Base-by-base conservation (phyloP, 2,113 vertebrate species). In the Potamarius usumacintae region DNA sequence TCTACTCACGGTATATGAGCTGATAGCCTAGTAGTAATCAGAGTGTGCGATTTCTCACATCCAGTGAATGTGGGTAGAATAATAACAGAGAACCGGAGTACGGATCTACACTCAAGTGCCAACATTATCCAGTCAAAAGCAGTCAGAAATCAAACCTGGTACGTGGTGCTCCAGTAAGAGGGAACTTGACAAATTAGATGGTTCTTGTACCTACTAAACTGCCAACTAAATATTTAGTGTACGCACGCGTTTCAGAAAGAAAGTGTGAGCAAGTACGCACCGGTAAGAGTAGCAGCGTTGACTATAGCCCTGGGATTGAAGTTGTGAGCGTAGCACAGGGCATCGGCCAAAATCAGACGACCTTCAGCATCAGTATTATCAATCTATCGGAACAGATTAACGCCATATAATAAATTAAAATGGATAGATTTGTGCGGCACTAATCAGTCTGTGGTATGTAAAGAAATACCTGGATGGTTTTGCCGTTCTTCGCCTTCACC, bases 311-410 rank as follows among this genome's bases (percentile, higher is more conserved):
- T 96, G 34, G 97, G 96, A 52, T 97, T 96, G 91, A 99, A 99
- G 77, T 15, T 94, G 89, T 99, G 97, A 9, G 97, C 98, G 0
- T 99, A 99, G 89, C 96, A 98, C 63, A 99, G 97, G 0, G 98
- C 97, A 25, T 99, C 98, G 0, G 98, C 98, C 30, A 99, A 93
- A 83, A 99, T 92, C 84, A 99, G 93, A 27, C 98, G 95, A 72
- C 98, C 98, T 90, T 99, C 98, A 0, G 98, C 98, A 86, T 99
- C 98, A 0, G 98, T 99, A 90, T 99, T 99, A 92, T 99, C 98
- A 48, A 99, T 95, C 98, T 99, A 92, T 72, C 88, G 60, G 82
- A 80, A 14, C 57, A 82, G 50, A 86, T n/a, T 5, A 78, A 82
- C 3, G 25, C 11, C 8, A 6, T 7, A 2, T 14, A 25, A 80